Evolutionary conservation across 2,888 invertebrate species (phyloP), one percentile per base, ranked within the genome.

Genomic region (Zonitis immaculata): DNA sequence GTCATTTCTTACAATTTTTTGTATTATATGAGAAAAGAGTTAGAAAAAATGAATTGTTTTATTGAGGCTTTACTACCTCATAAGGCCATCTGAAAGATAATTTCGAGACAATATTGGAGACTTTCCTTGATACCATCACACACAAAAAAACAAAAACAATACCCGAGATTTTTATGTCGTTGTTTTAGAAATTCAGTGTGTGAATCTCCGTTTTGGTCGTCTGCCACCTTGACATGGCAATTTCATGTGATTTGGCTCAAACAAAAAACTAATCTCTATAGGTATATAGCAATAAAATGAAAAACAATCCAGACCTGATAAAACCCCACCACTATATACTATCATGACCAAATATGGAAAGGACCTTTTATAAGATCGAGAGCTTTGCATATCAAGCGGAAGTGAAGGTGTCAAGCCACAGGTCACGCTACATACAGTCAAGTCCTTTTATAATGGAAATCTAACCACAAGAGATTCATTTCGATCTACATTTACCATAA

Each of bases 321-420:
- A 44, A 25, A 44, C 1, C 12, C 32, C 14, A 32, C 32, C 4
- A n/a, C 9, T 6, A 12, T 12, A n/a, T 12, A 16, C 16, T 8
- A 6, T 26, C 44, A 22, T 11, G 44, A 44, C 27, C 50, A 42
- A 56, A 44, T n/a, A 49, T 42, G 43, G 44, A 51, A 53, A 35
- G 6, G 49, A 50, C n/a, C 49, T 28, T 45, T 35, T 35, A 18
- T 35, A 35, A 16, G 18, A 35, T 16, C 44, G 27, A n/a, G 30
- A 32, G 35, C 51, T 51, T 51, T 54, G 58, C 56, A 60, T 60
- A 60, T 60, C 60, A 58, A 54, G 32, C 51, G 47, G 58, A 57
- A 58, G 52, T 54, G 57, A 59, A 57, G 60, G 60, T 60, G 58
- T 57, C 57, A 59, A 57, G 52, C 54, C n/a, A n/a, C n/a, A 56